Percentiles rank a stretch among this genome's conserved stretches.
phyloP scores from a whole-genome alignment of 2,888 invertebrate genomes.

The Hirtodrosophila confusa region DNA sequence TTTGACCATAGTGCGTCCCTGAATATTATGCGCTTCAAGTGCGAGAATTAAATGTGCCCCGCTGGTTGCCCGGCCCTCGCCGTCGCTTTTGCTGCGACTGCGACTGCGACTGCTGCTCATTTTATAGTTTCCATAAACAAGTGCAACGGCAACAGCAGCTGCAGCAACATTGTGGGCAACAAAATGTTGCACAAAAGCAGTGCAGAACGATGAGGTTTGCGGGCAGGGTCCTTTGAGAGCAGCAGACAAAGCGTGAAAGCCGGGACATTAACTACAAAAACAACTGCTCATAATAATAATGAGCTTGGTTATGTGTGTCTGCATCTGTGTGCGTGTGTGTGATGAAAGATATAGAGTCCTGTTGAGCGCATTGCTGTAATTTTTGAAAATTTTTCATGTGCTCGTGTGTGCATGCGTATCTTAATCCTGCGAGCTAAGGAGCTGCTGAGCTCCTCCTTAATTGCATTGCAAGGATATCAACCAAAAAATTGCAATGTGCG shows the following conservation, averaged over 20 bases:
- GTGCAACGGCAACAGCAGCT: slow-evolving; percentile 22
- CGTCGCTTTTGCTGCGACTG: slow-evolving; percentile 10
- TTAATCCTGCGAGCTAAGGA: slow-evolving; percentile 12
- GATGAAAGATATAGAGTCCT: slow-evolving; percentile 35
- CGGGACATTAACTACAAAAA: slow-evolving; percentile 47
- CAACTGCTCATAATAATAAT: slow-evolving; percentile 58
- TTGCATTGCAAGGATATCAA: slow-evolving; percentile 43
- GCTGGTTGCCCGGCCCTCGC: slow-evolving; percentile 10
- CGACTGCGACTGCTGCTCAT: slow-evolving; percentile 43
- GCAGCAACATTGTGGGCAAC: slow-evolving; percentile 33
- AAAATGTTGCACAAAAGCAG: slow-evolving; percentile 27
- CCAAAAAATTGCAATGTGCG: slow-evolving; percentile 6
- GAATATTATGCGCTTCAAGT: slow-evolving; percentile 49
- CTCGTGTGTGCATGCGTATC: slow-evolving; percentile 13
- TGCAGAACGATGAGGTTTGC: neutral
- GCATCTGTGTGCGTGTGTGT: slow-evolving; percentile 10
- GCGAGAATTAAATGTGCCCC: slow-evolving; percentile 64
- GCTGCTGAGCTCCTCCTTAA: slow-evolving; percentile 31
- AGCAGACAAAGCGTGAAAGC: slow-evolving; percentile 60
- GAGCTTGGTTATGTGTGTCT: slow-evolving; percentile 34
- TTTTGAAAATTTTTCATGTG: slow-evolving; percentile 7
- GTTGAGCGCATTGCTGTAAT: slow-evolving; percentile 32
- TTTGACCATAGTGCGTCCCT: slow-evolving; percentile 43
- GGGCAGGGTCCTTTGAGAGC: slow-evolving; percentile 14
- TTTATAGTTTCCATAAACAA: slow-evolving; percentile 47